These are phyloP conservation scores for Sminthurinus aureus DNA, from an alignment of 2,888 invertebrate species.

Conservation along the genomic window DNA sequence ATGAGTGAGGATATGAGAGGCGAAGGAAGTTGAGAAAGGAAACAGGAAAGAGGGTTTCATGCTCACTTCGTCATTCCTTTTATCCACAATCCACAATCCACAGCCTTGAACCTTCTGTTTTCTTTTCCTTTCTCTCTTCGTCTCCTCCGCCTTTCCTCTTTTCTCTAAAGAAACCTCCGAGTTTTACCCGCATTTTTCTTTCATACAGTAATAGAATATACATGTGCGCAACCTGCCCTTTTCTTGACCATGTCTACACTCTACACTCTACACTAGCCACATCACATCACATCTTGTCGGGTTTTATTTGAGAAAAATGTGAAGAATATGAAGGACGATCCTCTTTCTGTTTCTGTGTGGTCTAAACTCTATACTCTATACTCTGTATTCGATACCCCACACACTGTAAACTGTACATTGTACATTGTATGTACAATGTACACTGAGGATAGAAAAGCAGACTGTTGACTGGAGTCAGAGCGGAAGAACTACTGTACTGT, in stretches of 20 bases:
- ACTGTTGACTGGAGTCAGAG: not conserved
- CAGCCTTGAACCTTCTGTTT: conserved; percentile 25
- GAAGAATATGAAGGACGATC: not conserved
- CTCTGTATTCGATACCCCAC: too few relatives aligned
- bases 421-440: not conserved
- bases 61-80: conserved; percentile 29
- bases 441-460: not conserved
- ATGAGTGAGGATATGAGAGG: not conserved
- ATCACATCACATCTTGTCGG: not conserved
- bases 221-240: too few relatives aligned
- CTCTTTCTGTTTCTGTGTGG: too few relatives aligned
- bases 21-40: conserved; percentile 13
- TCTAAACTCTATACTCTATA: too few relatives aligned
- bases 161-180: not conserved
- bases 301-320: not conserved
- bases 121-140: not conserved
- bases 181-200: not conserved
- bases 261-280: not conserved
- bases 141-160: not conserved
- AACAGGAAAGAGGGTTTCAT: conserved; percentile 32
- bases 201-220: not conserved
- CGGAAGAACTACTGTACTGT: conserved; percentile 9
- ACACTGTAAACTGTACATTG: not conserved
- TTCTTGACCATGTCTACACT: not conserved
- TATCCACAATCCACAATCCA: conserved; percentile 19